A percentile compares a stretch with the other conserved stretches of the same genome.
phyloP scores from a whole-genome alignment of 2,113 vertebrate species.

The Seriola aureovittata region DNA sequence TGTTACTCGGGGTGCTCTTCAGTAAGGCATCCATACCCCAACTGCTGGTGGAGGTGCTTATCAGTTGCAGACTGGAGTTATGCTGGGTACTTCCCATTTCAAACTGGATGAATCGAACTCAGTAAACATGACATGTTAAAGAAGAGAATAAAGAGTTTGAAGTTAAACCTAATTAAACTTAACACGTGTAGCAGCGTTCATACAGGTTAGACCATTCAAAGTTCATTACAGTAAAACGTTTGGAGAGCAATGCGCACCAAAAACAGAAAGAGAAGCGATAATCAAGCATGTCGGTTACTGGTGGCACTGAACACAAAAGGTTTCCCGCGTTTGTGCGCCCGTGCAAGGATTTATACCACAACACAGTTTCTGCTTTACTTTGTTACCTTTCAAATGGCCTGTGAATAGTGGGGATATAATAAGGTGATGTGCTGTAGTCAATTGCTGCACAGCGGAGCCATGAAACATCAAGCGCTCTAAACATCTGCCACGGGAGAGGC shows the following conservation, averaged over 20 bases:
- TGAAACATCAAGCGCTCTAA: constrained; percentile 58
- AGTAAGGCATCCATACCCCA: neutral
- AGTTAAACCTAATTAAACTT: neutral
- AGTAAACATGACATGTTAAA: neutral
- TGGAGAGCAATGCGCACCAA: neutral
- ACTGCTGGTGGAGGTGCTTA: neutral
- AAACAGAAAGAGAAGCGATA: neutral
- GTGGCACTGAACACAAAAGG: neutral
- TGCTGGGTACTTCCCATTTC: neutral
- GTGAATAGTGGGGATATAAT: constrained; percentile 40
- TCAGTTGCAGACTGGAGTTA: neutral
- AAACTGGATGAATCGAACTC: neutral
- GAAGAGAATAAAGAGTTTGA: neutral
- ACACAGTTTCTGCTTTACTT: constrained; percentile 29
- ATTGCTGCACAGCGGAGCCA: constrained; percentile 50
- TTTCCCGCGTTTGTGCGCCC: neutral
- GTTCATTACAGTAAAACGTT: neutral
- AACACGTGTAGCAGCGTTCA: neutral
- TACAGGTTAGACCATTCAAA: neutral
- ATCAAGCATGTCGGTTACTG: neutral
- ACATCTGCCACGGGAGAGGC: constrained; percentile 68
- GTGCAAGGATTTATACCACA: constrained; percentile 13
- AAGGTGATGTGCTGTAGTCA: constrained; percentile 43
- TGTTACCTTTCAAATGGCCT: constrained; percentile 46
- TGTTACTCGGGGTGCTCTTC: neutral